Conservation (phyloP, 2,888 invertebrate species). For the Monoplex corrugatus region DNA sequence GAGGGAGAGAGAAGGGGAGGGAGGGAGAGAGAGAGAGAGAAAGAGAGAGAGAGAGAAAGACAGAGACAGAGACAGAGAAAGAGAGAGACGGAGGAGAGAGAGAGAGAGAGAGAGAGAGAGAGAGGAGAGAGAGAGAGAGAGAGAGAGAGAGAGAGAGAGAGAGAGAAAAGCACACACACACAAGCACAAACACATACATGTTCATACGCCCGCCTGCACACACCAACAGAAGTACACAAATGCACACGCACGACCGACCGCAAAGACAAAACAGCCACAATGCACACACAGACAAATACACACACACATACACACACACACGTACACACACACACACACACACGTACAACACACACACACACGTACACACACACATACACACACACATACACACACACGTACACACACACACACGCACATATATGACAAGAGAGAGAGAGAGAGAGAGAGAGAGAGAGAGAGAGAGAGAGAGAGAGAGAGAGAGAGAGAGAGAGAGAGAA, state of each 20-base stretch:
- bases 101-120: slow-evolving; percentile 42
- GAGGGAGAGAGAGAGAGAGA: too few relatives aligned
- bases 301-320: slow-evolving; percentile 16
- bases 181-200: too few relatives aligned
- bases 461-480: background rate
- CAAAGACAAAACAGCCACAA: too few relatives aligned
- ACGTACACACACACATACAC: too few relatives aligned
- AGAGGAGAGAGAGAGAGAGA: background rate
- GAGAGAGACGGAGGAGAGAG: slow-evolving; percentile 23
- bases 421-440: background rate
- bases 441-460: background rate
- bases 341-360: slow-evolving; percentile 9
- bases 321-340: background rate
- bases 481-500: background rate
- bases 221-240: too few relatives aligned
- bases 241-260: too few relatives aligned
- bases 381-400: background rate
- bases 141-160: too few relatives aligned
- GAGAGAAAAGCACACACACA: too few relatives aligned
- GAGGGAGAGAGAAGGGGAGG: too few relatives aligned
- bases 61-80: background rate
- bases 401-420: background rate
- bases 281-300: background rate
- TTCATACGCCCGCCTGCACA: too few relatives aligned
- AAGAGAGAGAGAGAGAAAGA: too few relatives aligned